phyloP scores from a whole-genome alignment of 2,113 vertebrate species.

The Crotalus tigris region DNA sequence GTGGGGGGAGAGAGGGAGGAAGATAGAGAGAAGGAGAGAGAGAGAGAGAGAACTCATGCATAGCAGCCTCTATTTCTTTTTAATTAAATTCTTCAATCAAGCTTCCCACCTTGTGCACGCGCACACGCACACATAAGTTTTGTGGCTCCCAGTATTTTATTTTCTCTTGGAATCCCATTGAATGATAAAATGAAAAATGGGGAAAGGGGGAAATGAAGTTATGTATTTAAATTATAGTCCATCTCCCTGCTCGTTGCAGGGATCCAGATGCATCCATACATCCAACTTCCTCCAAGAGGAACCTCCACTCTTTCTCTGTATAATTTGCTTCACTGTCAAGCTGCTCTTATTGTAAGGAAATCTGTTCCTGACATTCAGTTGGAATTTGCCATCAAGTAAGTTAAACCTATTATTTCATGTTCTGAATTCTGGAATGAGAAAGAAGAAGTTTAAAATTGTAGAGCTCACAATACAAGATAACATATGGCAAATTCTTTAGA shows the following conservation, averaged over 20 bases:
- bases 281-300: background rate
- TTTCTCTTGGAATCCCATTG: background rate
- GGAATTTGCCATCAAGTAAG: background rate
- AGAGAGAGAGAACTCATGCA: too few relatives aligned
- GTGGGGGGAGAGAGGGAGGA: too few relatives aligned
- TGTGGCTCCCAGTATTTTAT: too few relatives aligned
- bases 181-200: background rate
- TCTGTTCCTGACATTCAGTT: background rate
- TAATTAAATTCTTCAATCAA: too few relatives aligned
- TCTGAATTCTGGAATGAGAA: background rate
- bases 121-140: too few relatives aligned
- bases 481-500: background rate
- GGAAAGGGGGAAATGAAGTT: background rate
- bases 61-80: too few relatives aligned
- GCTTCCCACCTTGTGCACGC: too few relatives aligned
- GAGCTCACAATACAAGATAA: background rate
- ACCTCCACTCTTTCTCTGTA: background rate
- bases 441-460: background rate
- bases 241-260: background rate
- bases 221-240: background rate
- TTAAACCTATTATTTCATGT: background rate
- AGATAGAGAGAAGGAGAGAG: too few relatives aligned
- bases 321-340: background rate
- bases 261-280: background rate
- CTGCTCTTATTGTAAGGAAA: background rate